phyloP scores from a whole-genome alignment of 2,888 invertebrate species.

The Amblyjoppa proteus region DNA sequence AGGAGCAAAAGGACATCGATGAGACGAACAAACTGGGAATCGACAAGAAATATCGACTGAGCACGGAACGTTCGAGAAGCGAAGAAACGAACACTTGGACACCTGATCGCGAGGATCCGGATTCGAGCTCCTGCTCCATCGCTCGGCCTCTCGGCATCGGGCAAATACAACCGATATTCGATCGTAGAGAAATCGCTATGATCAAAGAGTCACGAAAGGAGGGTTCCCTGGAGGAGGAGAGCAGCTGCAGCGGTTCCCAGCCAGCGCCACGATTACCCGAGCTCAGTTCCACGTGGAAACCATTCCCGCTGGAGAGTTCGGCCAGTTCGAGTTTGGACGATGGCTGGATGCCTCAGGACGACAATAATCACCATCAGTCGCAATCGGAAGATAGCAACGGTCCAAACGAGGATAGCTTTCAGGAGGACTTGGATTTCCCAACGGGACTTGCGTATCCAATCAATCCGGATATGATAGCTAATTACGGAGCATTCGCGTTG shows the following conservation, averaged over 20 bases:
- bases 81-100: conserved; percentile 94
- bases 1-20: conserved; percentile 64
- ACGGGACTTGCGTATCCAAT: conserved; percentile 91
- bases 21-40: conserved; percentile 63
- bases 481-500: conserved; percentile 91
- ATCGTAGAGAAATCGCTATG: conserved; percentile 81
- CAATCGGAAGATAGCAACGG: conserved; percentile 82
- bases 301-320: conserved; percentile 94
- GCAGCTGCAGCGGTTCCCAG: conserved; percentile 76
- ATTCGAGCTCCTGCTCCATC: conserved; percentile 90
- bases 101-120: conserved; percentile 85
- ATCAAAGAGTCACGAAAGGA: conserved; percentile 78
- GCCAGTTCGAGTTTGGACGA: conserved; percentile 95
- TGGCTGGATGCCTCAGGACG: conserved; percentile 90
- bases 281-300: conserved; percentile 92
- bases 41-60: conserved; percentile 87
- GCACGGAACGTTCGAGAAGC: conserved; percentile 91
- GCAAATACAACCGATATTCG: conserved; percentile 84
- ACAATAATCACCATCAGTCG: conserved; percentile 77
- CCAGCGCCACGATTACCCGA: conserved; percentile 87
- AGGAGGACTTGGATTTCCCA: conserved; percentile 92
- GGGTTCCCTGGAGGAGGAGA: conserved; percentile 80
- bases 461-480: conserved; percentile 89
- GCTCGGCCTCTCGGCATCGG: conserved; percentile 92
- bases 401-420: conserved; percentile 86